Evolutionary conservation across 2,888 invertebrate species (phyloP).

Genomic region (Melanchra persicariae): DNA sequence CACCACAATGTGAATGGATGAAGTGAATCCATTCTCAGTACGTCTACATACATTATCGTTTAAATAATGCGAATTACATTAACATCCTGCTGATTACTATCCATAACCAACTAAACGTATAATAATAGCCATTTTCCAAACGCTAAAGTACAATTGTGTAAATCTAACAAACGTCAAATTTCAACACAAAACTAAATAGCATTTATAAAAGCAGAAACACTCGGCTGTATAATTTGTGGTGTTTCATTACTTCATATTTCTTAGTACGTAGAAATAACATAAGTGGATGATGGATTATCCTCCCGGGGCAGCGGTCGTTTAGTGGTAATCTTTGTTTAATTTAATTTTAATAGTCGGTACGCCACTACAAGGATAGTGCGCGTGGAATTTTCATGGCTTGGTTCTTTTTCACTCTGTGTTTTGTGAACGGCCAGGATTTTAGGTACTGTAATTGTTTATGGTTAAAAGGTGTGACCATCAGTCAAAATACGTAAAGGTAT

Average conservation of each 20-base stretch:
- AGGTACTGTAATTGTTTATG: background rate
- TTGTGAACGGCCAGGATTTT: conserved; percentile 12
- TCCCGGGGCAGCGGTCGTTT: conserved; percentile 73
- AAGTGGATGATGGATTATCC: conserved; percentile 81
- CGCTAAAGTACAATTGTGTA: conserved; percentile 55
- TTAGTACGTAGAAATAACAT: conserved; percentile 71
- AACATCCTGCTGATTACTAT: conserved; percentile 53
- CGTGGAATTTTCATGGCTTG: conserved; percentile 53
- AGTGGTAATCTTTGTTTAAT: conserved; percentile 85
- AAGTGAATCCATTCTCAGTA: conserved; percentile 33
- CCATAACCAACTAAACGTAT: conserved; percentile 44
- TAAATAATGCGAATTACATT: conserved; percentile 53
- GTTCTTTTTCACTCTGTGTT: conserved; percentile 29
- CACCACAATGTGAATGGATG: conserved; percentile 31
- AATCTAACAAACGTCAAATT: conserved; percentile 66
- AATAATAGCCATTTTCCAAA: conserved; percentile 56
- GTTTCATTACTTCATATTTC: conserved; percentile 85
- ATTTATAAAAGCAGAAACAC: conserved; percentile 70
- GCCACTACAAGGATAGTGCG: conserved; percentile 73
- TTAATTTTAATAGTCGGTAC: conserved; percentile 84
- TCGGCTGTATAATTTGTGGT: conserved; percentile 74
- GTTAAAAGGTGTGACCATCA: conserved; percentile 5
- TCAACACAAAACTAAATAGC: conserved; percentile 66
- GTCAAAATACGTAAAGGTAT: background rate
- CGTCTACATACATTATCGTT: conserved; percentile 31